Evolutionary conservation across 2,797 vertebrate species (phyloP).

Genomic region (Ficedula albicollis): DNA sequence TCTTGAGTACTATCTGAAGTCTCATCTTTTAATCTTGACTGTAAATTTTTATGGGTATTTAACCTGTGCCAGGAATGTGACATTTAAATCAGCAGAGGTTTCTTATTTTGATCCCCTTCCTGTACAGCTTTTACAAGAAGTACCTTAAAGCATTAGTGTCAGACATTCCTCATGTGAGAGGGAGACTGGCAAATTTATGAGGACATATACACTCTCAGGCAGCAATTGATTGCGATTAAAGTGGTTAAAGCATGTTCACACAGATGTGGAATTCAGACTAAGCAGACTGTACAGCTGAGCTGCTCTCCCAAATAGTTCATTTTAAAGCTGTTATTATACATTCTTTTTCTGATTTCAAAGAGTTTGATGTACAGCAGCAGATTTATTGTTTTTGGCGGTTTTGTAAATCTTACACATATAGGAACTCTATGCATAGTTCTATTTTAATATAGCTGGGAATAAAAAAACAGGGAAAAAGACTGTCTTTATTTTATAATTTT

Average conservation of each 20-base stretch:
- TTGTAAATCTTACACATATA: not conserved
- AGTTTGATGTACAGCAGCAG: not conserved
- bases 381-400: not conserved
- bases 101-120: slow-evolving; percentile 28
- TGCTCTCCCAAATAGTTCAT: not conserved
- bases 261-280: slow-evolving; percentile 13
- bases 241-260: slow-evolving; percentile 1
- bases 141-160: slow-evolving; percentile 1
- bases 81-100: slow-evolving; percentile 24
- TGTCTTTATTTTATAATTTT: not conserved
- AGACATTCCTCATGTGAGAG: not conserved
- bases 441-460: not conserved
- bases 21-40: slow-evolving; percentile 18
- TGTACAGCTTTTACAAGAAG: slow-evolving; percentile 28
- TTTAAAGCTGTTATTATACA: slow-evolving; percentile 38
- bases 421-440: not conserved
- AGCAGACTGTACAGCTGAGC: not conserved
- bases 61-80: slow-evolving; percentile 18
- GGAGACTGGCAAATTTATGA: slow-evolving; percentile 29
- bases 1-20: not conserved
- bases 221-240: not conserved
- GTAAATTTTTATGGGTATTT: slow-evolving; percentile 42
- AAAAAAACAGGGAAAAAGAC: not conserved
- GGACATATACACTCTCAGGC: not conserved
- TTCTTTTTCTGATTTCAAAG: not conserved